Base-by-base conservation (phyloP, 2,113 vertebrate genomes). In the Lates calcarifer region DNA sequence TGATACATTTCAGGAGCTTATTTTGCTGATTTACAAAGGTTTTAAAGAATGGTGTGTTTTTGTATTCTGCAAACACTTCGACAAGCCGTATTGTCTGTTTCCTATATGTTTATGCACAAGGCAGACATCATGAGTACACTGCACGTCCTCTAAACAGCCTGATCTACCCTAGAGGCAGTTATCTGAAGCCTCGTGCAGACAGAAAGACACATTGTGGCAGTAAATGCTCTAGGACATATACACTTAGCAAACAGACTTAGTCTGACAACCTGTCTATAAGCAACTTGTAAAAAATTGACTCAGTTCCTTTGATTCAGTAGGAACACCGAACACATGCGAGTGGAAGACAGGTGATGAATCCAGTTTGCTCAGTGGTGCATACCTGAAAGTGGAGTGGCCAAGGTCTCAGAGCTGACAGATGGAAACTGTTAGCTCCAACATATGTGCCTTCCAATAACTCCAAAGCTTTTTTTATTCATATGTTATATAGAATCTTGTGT, bases 121-220 rank as follows among this genome's bases (percentile, higher is more conserved):
- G 37, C n/a, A n/a, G 39, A 37, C 58, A 45, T 72, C 37, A 49
- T 17, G 37, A 39, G 18, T 5, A n/a, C 6, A 18, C 43, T 41
- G 15, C 15, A 17, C 43, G 28, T 35, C 28, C 17, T 29, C 20
- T 47, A 28, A 72, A 72, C 22, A 45, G 26, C 8, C 29, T 39
- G 22, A 26, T 64, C 64, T 29, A 56, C 65, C 57, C 8, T 37
- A 9, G 4, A 24, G 9, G 7, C 24, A 18, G 15, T 68, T 35
- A 6, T 51, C 29, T 6, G 3, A 53, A 24, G 62, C 18, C 15
- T 60, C 7, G 8, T 49, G 47, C 47, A 63, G 14, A 70, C 13
- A 81, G 22, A 74, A 37, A 56, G 26, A 63, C 26, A 47, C 49
- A 63, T 12, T 64, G 22, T 41, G 11, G 37, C 43, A 70, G 15